These are phyloP conservation scores for Philaethria dido DNA, from an alignment of 2,888 invertebrate species.

Conservation along the genomic window DNA sequence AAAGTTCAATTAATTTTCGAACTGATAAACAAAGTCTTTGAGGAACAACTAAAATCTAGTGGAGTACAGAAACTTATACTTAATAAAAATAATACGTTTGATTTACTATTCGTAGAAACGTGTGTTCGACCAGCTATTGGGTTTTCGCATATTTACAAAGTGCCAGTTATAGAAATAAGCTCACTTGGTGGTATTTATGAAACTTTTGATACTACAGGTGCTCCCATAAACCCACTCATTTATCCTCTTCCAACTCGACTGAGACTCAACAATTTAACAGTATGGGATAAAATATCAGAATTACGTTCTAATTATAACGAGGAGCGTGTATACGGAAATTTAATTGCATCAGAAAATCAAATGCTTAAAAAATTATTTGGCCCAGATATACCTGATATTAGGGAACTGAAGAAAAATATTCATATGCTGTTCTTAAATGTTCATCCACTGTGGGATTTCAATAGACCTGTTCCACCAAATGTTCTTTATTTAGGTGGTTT, in stretches of 20 bases:
- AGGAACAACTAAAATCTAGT: slow-evolving; percentile 41
- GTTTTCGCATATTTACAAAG: slow-evolving; percentile 55
- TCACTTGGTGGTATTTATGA: slow-evolving; percentile 51
- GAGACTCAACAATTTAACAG: slow-evolving; percentile 46
- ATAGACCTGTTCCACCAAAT: slow-evolving; percentile 66
- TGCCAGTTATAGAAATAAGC: slow-evolving; percentile 59
- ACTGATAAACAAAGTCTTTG: slow-evolving; percentile 3
- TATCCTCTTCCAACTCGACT: slow-evolving; percentile 46
- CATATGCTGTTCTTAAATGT: slow-evolving; percentile 69
- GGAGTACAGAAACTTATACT: slow-evolving; percentile 43
- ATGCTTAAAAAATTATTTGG: slow-evolving; percentile 49
- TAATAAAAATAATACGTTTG: slow-evolving; percentile 48
- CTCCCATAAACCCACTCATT: slow-evolving; percentile 52
- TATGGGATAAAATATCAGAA: slow-evolving; percentile 47
- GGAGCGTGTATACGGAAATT: slow-evolving; percentile 19
- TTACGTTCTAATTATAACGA: slow-evolving; percentile 36
- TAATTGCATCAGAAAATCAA: slow-evolving; percentile 40
- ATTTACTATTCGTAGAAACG: slow-evolving; percentile 58
- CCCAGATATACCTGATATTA: slow-evolving; percentile 44
- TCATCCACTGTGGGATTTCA: slow-evolving; percentile 61
- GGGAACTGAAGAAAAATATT: slow-evolving; percentile 52
- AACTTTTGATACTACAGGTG: slow-evolving; percentile 49
- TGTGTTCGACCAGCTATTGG: slow-evolving; percentile 47
- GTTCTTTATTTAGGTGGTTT: slow-evolving; percentile 68
- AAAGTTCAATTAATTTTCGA: slow-evolving; percentile 8